phyloP scores from a whole-genome alignment of 2,888 invertebrate genomes.

The Agrotis puta region DNA sequence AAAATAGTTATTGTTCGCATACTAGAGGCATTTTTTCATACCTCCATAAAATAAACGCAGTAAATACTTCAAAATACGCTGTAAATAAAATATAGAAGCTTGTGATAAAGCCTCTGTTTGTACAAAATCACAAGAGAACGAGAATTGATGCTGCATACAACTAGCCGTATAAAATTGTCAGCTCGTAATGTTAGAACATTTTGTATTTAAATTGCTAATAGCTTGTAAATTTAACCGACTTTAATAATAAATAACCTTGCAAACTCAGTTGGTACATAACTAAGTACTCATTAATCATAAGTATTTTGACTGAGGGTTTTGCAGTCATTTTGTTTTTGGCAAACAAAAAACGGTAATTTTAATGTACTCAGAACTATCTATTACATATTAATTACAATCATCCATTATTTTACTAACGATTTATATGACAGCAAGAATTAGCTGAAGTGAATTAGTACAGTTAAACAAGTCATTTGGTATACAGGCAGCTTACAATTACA shows the following conservation, averaged over 20 bases:
- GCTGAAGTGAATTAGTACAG: conserved; percentile 41
- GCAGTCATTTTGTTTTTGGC: conserved; percentile 1
- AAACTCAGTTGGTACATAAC: conserved; percentile 7
- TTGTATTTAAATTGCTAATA: conserved; percentile 69
- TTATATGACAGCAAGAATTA: conserved; percentile 43
- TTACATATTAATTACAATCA: conserved; percentile 44
- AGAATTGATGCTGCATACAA: conserved; percentile 44
- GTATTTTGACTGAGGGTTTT: conserved; percentile 10
- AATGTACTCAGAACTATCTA: conserved; percentile 25
- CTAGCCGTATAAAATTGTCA: conserved; percentile 62
- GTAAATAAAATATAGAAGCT: no score
- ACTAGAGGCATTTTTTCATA: no score
- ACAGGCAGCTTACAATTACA: not conserved
- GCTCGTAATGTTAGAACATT: conserved; percentile 65
- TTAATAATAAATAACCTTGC: conserved; percentile 32
- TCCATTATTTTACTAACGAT: conserved; percentile 52
- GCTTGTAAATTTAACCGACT: conserved; percentile 55
- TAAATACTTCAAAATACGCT: no score
- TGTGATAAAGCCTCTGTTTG: not conserved
- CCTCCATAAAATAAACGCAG: no score
- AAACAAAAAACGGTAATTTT: conserved; percentile 11
- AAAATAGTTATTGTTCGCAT: no score
- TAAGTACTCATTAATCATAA: conserved; percentile 20
- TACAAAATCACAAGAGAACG: conserved; percentile 16
- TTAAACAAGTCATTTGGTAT: conserved; percentile 2